phyloP scores from a whole-genome alignment of 2,797 vertebrate genomes.

The Channa striata region DNA sequence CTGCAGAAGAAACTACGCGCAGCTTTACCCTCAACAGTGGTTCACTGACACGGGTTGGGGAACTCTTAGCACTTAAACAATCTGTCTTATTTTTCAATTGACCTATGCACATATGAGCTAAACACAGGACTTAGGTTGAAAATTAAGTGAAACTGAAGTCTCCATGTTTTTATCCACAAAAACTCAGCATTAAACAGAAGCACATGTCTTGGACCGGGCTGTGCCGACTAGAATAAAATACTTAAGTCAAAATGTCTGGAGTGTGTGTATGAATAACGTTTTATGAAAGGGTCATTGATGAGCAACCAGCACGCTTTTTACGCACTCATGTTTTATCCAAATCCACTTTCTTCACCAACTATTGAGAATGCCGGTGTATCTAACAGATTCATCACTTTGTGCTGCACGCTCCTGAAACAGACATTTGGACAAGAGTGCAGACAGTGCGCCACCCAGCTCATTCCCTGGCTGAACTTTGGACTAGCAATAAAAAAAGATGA shows the following conservation, averaged over 20 bases:
- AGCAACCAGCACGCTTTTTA: constrained; percentile 52
- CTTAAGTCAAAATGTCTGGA: constrained; percentile 11
- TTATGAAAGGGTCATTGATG: constrained; percentile 52
- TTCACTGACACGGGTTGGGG: neutral
- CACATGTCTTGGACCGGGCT: constrained; percentile 1
- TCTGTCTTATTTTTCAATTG: too few relatives aligned
- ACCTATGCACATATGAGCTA: too few relatives aligned
- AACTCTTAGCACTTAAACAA: too few relatives aligned
- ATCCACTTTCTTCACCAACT: constrained; percentile 53
- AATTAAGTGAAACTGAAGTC: neutral
- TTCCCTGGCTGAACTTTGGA: constrained; percentile 40
- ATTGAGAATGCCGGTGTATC: constrained; percentile 40
- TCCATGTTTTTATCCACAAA: constrained; percentile 11
- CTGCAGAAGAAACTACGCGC: neutral
- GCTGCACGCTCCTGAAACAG: constrained; percentile 49
- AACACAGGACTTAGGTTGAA: neutral
- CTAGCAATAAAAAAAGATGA: constrained; percentile 60
- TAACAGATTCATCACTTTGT: constrained; percentile 58
- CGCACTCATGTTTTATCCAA: constrained; percentile 53
- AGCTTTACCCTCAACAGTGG: neutral
- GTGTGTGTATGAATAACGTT: constrained; percentile 10
- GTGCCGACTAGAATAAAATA: constrained; percentile 1
- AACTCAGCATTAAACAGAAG: constrained; percentile 19
- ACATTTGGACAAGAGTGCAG: constrained; percentile 55
- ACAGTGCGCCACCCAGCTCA: constrained; percentile 28